A percentile compares a stretch with the other conserved stretches of the same genome.
Evolutionary conservation across 2,888 invertebrate genomes (phyloP).

Genomic region (Odontocerum albicorne): DNA sequence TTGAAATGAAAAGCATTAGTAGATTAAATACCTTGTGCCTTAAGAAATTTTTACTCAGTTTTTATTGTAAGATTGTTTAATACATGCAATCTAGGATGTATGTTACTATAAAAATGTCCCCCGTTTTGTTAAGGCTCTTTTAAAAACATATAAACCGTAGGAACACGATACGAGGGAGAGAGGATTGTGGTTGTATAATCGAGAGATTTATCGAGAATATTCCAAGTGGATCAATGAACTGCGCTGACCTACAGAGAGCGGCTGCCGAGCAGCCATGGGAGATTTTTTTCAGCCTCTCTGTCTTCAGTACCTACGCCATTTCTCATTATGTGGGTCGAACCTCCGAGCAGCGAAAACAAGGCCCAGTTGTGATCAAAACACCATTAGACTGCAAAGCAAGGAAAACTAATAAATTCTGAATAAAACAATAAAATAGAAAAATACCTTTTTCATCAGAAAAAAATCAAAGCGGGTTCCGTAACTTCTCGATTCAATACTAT

Average conservation of each 20-base stretch:
- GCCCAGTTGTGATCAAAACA: background rate
- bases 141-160: too few species aligned
- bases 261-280: constrained; percentile 8
- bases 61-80: too few species aligned
- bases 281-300: constrained; percentile 11
- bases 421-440: too few species aligned
- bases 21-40: too few species aligned
- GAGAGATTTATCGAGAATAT: constrained; percentile 34
- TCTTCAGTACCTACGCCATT: constrained; percentile 9
- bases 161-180: constrained; percentile 11
- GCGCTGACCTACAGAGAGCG: constrained; percentile 34
- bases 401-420: too few species aligned
- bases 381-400: too few species aligned
- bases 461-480: too few species aligned
- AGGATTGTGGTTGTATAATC: constrained; percentile 32
- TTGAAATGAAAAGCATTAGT: too few species aligned
- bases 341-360: constrained; percentile 13
- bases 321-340: constrained; percentile 17
- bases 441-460: too few species aligned
- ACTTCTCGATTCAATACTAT: too few species aligned
- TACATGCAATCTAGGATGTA: background rate
- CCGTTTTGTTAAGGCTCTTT: background rate
- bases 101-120: too few species aligned
- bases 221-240: constrained; percentile 36
- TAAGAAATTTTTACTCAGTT: too few species aligned